Evolutionary conservation across 2,888 invertebrate species (phyloP), one percentile per base, ranked within the genome.

Genomic region (Nomada lathburiana): DNA sequence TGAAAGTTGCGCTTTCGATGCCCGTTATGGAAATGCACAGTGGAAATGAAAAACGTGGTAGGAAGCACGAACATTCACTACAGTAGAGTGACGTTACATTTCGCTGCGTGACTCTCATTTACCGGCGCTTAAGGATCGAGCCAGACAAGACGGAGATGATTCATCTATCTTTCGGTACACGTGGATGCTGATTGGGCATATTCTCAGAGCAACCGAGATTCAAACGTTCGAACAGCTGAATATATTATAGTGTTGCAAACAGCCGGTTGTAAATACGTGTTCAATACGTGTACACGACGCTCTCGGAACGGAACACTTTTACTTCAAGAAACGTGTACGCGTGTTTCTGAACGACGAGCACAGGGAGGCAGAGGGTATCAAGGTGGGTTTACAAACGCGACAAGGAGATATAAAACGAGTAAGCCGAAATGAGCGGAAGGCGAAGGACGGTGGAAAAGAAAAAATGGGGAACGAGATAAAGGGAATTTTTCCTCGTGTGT

Each of bases 401-500:
- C 42, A 57, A 63, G 26, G 68, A 78, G 59, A 44, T 53, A 57
- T 47, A 74, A 78, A 80, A 73, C 63, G 20, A 42, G 42, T 23
- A 47, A 53, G 53, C 36, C 20, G 53, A 73, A 71, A 69, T 36
- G 62, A 75, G 57, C n/a, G 70, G 36, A 67, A 57, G 57, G 65
- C 50, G 64, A 59, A 78, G 68, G 70, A 67, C 47, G 42, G 50
- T 1, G 36, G 29, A 7, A 2, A 26, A 36, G 64, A 75, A 86
- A 78, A 65, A 47, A 47, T 47, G 68, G 23, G 3, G 76, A 72
- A 73, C 67, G 64, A 82, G 83, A 85, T 82, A 86, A 84, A 86
- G 76, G 73, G 85, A 89, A 90, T 90, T 88, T 88, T 87, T 89
- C 86, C 88, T 85, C 80, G 74, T 75, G 80, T 74, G 67, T 71